Evolutionary conservation across 2,797 vertebrate species (phyloP), one percentile per base, ranked within the genome.

Genomic region (Aphelocoma californica): DNA sequence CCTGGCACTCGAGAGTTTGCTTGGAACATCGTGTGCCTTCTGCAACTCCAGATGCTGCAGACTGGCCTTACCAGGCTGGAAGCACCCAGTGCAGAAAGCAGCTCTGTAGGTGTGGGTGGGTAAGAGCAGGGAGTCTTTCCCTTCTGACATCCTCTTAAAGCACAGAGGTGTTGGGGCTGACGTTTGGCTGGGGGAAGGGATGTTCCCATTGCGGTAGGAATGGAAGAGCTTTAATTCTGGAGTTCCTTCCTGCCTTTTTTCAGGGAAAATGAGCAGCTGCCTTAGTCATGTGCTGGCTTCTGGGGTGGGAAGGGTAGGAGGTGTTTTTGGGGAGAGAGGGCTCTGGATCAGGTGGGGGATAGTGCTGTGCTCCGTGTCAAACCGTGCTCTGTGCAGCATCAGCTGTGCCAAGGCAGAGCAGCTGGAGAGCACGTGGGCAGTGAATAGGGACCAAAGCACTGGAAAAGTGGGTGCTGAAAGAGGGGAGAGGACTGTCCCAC

Each of bases 141-240:
- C 15, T 69, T 40, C 38, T 78, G 61, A 19, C 32, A 18, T 34
- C 8, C 13, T 45, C 38, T 44, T 34, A 38, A 70, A 86, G 67
- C 50, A 40, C 31, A 25, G 58, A 75, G 78, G 20, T 0, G 0
- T 6, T 19, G 7, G 21, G 42, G 47, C 32, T 79, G 40, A 28
- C 18, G 6, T 38, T 26, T 66, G n/a, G 4, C 20, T 70, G 44
- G 10, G 44, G 28, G 54, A 25, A 50, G 32, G 44, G 17, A 25
- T 38, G 21, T 47, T 56, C 32, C 31, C 51, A 18, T 29, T 60
- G 36, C 8, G 4, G 32, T 38, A 26, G 7, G 44, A 58, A 61
- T 5, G 24, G 56, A 85, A 66, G 32, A 15, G 14, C 26, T 73
- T 61, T 26, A 26, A 24, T 26, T 36, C 12, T 47, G 31, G 42